Conservation (phyloP, 2,797 vertebrate genomes). For the Gymnoscopelus braueri region DNA sequence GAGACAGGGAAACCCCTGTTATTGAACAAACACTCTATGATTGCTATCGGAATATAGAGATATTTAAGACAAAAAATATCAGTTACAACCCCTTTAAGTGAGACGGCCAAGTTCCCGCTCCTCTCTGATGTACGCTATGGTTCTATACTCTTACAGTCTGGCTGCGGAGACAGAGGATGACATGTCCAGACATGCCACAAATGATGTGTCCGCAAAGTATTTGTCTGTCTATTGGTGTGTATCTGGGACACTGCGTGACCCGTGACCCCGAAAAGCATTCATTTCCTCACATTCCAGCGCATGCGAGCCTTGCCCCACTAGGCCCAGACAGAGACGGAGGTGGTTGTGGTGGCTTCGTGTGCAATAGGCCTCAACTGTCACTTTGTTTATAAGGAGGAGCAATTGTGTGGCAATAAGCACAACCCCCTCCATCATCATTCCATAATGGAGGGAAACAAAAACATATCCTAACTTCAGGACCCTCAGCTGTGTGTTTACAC, state of each 20-base stretch:
- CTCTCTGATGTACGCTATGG: conserved; percentile 6
- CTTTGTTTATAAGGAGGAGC: conserved; percentile 37
- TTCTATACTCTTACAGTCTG: conserved; percentile 5
- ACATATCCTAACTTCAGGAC: background rate
- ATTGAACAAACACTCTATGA: too few species aligned
- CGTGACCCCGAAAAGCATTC: conserved; percentile 61
- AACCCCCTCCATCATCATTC: background rate
- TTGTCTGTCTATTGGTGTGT: conserved; percentile 62
- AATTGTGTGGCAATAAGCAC: conserved; percentile 17
- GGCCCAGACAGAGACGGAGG: conserved; percentile 19
- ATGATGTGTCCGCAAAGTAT: conserved; percentile 49
- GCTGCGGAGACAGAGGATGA: conserved; percentile 42
- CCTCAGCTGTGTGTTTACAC: too few species aligned
- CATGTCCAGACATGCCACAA: conserved; percentile 30
- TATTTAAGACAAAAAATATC: too few species aligned
- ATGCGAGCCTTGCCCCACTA: conserved; percentile 27
- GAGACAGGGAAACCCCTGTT: too few species aligned
- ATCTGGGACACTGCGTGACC: conserved; percentile 65
- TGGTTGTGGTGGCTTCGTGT: conserved; percentile 24
- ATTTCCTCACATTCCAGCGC: conserved; percentile 61
- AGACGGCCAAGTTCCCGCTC: conserved; percentile 13
- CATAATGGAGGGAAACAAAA: background rate
- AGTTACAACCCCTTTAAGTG: background rate
- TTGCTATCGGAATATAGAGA: too few species aligned
- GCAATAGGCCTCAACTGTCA: conserved; percentile 21